Percentiles rank a stretch among this genome's conserved stretches.
Conservation (phyloP, 1,140 invertebrate species). For the Drosophila asahinai region DNA sequence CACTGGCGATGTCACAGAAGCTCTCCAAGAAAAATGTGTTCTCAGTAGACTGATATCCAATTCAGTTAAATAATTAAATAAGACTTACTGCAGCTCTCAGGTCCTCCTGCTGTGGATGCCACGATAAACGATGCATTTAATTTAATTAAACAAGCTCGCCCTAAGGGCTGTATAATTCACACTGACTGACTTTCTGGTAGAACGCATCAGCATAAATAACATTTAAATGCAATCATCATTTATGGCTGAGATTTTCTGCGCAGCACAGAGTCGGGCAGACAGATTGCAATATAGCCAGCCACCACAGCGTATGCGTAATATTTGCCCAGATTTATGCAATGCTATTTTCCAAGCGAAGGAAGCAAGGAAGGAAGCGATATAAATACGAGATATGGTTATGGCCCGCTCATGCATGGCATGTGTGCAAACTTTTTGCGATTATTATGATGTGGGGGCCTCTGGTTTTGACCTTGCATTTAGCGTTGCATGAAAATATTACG, state of each 20-base stretch:
- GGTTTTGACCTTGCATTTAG: constrained; percentile 47
- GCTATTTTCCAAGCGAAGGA: constrained; percentile 18
- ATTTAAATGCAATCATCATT: constrained; percentile 64
- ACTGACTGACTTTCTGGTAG: constrained; percentile 29
- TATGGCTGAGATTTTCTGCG: constrained; percentile 31
- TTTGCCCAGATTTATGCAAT: constrained; percentile 75
- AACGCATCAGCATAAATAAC: constrained; percentile 46
- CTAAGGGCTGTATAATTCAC: constrained; percentile 39
- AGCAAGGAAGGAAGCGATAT: constrained; percentile 38
- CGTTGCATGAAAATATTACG: constrained; percentile 49
- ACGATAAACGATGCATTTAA: constrained; percentile 34
- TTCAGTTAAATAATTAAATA: neutral
- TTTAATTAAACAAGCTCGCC: constrained; percentile 46
- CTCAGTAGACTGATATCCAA: neutral
- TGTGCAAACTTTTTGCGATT: constrained; percentile 46
- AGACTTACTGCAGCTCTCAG: neutral
- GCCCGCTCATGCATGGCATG: constrained; percentile 35
- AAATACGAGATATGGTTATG: constrained; percentile 49
- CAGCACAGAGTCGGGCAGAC: constrained; percentile 26
- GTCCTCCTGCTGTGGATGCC: neutral
- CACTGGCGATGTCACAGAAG: too few relatives aligned
- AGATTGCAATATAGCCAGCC: constrained; percentile 36
- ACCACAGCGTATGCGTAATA: constrained; percentile 63
- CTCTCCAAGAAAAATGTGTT: neutral
- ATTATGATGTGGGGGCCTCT: constrained; percentile 32